Base-by-base conservation (phyloP, 2,113 vertebrate genomes). In the Gopherus flavomarginatus region DNA sequence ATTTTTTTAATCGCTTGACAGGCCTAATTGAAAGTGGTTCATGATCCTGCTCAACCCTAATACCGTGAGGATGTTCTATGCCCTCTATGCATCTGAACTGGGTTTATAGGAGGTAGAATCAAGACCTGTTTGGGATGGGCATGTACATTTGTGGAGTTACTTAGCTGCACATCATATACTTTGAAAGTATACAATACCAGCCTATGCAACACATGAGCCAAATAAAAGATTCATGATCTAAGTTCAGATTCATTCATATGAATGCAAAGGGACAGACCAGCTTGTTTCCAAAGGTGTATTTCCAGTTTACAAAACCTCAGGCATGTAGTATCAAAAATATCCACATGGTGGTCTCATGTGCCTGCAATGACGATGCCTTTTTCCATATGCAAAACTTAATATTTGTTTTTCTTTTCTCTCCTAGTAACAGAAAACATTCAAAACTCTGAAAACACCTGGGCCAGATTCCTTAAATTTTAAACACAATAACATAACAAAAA, bases 261-360 rank as follows among this genome's bases (percentile, higher is more conserved):
- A 92, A 31, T 31, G 27, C 89, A 83, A 54, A 90, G 88, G 86
- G 84, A 13, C 21, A 62, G 2, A 10, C 11, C 22, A 26, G 4
- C 57, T 52, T 59, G 8, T 78, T n/a, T 31, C 57, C 27, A 38
- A 29, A 94, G 14, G 3, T 79, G 10, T n/a, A 1, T 49, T 85
- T 52, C 24, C 0, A 88, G 44, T 81, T 90, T n/a, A 52, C n/a
- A 77, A 92, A 94, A 62, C 44, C 13, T 82, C 91, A 57, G 13
- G 2, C 0, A 1, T 95, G 96, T 94, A 95, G 42, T 89, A 75
- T 77, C 27, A 0, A 5, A 44, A 92, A 56, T 11, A 50, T 82
- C 96, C 96, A 94, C 90, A 52, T 95, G 97, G 94, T 96, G 97
- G 94, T 79, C 83, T 93, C 95, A 85, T 92, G 50, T 86, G 57